A percentile compares a stretch with the other conserved stretches of the same genome.
These are phyloP conservation scores for Chelon labrosus DNA, from an alignment of 2,797 vertebrate genomes.

Conservation along the genomic window DNA sequence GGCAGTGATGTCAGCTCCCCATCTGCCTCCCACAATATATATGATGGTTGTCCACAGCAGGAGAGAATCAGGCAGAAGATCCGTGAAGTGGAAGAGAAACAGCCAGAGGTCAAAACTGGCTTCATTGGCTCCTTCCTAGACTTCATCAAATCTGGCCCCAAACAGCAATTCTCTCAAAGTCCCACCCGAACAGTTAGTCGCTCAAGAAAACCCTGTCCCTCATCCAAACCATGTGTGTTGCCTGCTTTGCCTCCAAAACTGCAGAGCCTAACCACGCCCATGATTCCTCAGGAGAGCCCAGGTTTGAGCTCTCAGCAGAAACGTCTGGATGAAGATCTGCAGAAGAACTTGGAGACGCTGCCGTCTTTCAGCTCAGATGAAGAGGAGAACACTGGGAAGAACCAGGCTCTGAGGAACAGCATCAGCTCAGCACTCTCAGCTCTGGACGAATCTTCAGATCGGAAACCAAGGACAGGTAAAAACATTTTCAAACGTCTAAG, in stretches of 20 bases:
- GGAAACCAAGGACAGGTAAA: constrained; percentile 91
- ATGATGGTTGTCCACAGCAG: constrained; percentile 94
- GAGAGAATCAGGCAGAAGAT: constrained; percentile 98
- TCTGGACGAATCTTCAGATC: constrained; percentile 90
- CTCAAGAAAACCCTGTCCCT: constrained; percentile 87
- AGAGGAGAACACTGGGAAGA: constrained; percentile 93
- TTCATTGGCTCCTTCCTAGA: constrained; percentile 99
- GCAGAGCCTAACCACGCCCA: constrained; percentile 73
- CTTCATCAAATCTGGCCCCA: constrained; percentile 97
- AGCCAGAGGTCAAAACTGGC: constrained; percentile 97
- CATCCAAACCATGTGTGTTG: constrained; percentile 84
- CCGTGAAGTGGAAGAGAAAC: constrained; percentile 98
- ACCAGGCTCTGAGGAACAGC: constrained; percentile 94
- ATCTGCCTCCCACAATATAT: constrained; percentile 85
- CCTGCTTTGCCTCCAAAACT: constrained; percentile 81
- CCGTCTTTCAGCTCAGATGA: constrained; percentile 98
- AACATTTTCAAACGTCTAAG: background rate
- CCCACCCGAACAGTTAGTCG: constrained; percentile 91
- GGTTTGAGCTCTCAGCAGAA: constrained; percentile 84
- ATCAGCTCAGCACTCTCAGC: constrained; percentile 90
- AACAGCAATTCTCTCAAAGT: constrained; percentile 94
- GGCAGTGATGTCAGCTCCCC: constrained; percentile 87
- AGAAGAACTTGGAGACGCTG: constrained; percentile 93
- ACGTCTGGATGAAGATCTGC: constrained; percentile 90
- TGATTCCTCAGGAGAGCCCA: constrained; percentile 80